Evolutionary conservation across 2,888 invertebrate genomes (phyloP).

Genomic region (Conchocele bisecta): DNA sequence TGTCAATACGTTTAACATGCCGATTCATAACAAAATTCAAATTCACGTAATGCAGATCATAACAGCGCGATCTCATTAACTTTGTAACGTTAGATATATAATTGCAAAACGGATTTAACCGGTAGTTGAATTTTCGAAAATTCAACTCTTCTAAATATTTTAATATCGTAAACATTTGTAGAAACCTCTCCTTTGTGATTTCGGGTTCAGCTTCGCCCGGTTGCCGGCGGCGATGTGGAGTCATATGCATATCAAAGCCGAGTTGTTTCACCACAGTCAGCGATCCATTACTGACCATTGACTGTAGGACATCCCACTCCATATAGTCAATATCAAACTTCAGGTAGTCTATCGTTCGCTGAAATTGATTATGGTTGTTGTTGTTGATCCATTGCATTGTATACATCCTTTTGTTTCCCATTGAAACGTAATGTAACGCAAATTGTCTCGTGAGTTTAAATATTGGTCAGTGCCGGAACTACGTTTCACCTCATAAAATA

Average conservation of each 20-base stretch:
- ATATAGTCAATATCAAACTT: constrained; percentile 82
- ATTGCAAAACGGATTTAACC: constrained; percentile 72
- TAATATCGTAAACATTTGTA: constrained; percentile 67
- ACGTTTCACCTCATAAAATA: no score
- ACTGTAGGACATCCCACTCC: constrained; percentile 78
- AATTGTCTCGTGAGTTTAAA: no score
- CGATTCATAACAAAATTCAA: constrained; percentile 62
- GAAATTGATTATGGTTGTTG: constrained; percentile 38
- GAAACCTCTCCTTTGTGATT: constrained; percentile 60
- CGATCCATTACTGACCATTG: constrained; percentile 63
- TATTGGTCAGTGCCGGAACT: no score
- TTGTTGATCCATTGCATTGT: no score
- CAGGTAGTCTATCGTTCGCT: constrained; percentile 79
- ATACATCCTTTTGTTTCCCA: no score
- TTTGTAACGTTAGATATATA: constrained; percentile 58
- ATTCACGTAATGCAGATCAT: constrained; percentile 75
- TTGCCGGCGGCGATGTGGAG: no score
- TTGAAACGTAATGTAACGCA: no score
- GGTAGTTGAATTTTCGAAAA: constrained; percentile 72
- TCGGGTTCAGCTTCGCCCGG: constrained; percentile 45
- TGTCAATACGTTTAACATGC: no score
- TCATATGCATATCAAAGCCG: constrained; percentile 74
- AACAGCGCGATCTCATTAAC: constrained; percentile 65
- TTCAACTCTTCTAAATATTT: constrained; percentile 60
- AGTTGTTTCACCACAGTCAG: constrained; percentile 73